Base-by-base conservation (phyloP, 1,140 invertebrate species). In the Apis cerana region DNA sequence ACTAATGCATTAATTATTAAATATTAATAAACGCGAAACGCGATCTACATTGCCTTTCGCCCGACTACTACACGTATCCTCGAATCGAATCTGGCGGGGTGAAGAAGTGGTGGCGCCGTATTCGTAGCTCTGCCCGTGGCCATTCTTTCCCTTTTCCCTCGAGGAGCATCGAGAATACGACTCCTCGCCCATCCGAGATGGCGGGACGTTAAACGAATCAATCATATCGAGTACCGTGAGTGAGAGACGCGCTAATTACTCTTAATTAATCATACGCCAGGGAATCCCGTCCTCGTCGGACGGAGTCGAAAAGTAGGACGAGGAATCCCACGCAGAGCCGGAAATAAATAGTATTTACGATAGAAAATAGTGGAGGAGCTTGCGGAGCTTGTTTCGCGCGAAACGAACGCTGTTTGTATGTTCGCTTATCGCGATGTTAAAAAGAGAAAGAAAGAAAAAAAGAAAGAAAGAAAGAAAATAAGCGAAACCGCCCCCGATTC, bases 1-100 rank as follows among this genome's bases (percentile, higher is more conserved):
- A 81, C 59, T 69, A 83, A 52, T 69, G 77, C 64, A 77, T 75
- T 78, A 74, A 74, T 80, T 85, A 88, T 88, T 88, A 88, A 83
- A 86, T 85, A 90, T 50, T 79, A 85, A 86, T 78, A 52, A 83
- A 87, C 70, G 83, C 83, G 68, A 84, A 58, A 52, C 80, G 84
- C 84, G 84, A 90, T 82, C 68, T 87, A 89, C 85, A 86, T 90
- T 89, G 85, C 89, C 85, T 88, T 88, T 88, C 79, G 75, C 75
- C 71, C 68, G 71, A 68, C 77, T 77, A 56, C 17, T 56, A 85
- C 80, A 86, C 70, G 84, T 88, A 88, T 76, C 71, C 62, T 71
- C 54, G 80, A 69, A 50, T 43, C 50, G 59, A n/a, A n/a, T 58
- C 74, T 54, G 61, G 56, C 56, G 33, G 58, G 52, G 19, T 19